Conservation (phyloP, 2,113 vertebrate species). For the Erinaceus europaeus region DNA sequence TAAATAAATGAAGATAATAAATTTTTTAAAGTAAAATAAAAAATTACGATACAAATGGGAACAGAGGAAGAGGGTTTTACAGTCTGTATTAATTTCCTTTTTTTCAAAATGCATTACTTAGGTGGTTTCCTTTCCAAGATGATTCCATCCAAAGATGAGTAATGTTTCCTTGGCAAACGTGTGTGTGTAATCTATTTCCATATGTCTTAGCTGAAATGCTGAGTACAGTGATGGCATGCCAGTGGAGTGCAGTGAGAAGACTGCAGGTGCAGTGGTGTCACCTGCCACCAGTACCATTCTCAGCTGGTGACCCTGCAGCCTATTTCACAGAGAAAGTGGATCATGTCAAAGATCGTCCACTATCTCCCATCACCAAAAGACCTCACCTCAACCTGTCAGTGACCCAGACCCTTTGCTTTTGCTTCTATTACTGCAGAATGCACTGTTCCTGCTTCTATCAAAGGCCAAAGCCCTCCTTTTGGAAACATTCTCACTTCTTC, state of each 20-base stretch:
- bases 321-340: neutral
- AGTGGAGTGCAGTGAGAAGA: neutral
- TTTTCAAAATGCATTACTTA: constrained; percentile 45
- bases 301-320: neutral
- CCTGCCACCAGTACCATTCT: neutral
- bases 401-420: neutral
- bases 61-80: constrained; percentile 59
- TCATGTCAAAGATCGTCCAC: neutral
- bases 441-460: neutral
- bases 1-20: too few species aligned
- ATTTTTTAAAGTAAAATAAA: too few species aligned
- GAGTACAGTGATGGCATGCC: neutral
- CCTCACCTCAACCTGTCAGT: neutral
- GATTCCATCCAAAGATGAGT: constrained; percentile 53
- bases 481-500: neutral
- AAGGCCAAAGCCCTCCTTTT: neutral
- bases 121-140: constrained; percentile 42
- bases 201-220: constrained; percentile 40
- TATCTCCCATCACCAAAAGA: neutral
- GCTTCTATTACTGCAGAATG: neutral
- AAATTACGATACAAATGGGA: constrained; percentile 53
- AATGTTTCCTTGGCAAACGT: constrained; percentile 19
- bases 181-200: constrained; percentile 11
- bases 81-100: constrained; percentile 59
- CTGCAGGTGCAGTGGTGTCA: neutral